Evolutionary conservation across 2,888 invertebrate genomes (phyloP).

Genomic region (Sisyra nigra): DNA sequence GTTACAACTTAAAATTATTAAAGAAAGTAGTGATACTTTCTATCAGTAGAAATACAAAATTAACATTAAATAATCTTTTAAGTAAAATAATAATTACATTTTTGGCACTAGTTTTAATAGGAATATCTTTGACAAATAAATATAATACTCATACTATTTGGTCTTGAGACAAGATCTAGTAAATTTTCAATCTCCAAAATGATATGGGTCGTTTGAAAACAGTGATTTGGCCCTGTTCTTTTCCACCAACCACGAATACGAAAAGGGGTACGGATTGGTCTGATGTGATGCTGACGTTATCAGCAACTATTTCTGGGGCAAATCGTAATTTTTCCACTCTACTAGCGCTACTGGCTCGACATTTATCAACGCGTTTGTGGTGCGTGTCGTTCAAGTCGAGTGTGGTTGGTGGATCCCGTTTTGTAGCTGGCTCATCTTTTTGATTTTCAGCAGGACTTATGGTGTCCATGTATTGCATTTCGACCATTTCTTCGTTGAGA

Average conservation of each 20-base stretch:
- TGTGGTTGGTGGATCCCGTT: slow-evolving; percentile 28
- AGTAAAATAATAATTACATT: too few relatives aligned
- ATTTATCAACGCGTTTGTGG: slow-evolving; percentile 18
- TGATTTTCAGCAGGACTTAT: slow-evolving; percentile 10
- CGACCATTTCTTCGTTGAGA: slow-evolving; percentile 24
- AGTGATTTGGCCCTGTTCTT: slow-evolving; percentile 61
- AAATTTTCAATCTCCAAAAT: slow-evolving; percentile 58
- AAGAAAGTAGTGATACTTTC: too few relatives aligned
- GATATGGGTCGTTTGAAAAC: slow-evolving; percentile 61
- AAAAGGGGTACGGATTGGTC: slow-evolving; percentile 33
- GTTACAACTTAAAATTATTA: too few relatives aligned
- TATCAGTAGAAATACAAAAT: too few relatives aligned
- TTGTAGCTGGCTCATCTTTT: slow-evolving; percentile 5
- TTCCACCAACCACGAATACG: slow-evolving; percentile 61
- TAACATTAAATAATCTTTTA: too few relatives aligned
- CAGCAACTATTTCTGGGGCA: slow-evolving; percentile 17
- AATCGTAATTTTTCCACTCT: slow-evolving; percentile 30
- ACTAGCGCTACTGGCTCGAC: slow-evolving; percentile 38
- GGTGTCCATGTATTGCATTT: slow-evolving; percentile 26
- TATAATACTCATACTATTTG: too few relatives aligned
- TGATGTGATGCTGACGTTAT: slow-evolving; percentile 14
- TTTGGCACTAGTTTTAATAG: too few relatives aligned
- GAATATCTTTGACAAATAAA: too few relatives aligned
- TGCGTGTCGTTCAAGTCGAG: slow-evolving; percentile 29
- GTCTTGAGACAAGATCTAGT: neutral